Evolutionary conservation across 2,113 vertebrate genomes (phyloP).

Genomic region (Eptesicus fuscus): DNA sequence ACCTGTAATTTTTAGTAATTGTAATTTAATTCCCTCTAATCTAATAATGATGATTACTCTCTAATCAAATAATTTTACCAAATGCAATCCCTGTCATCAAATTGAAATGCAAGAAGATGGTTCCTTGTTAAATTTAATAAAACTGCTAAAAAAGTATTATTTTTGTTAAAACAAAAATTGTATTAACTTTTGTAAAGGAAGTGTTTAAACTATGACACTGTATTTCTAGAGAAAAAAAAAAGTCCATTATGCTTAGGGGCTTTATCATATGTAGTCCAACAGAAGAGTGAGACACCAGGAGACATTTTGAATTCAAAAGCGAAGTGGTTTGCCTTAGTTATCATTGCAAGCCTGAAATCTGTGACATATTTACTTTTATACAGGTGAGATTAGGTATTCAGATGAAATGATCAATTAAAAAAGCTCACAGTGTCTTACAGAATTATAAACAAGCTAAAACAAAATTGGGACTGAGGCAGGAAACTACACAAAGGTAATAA

Average conservation of each 20-base stretch:
- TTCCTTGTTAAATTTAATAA: conserved; percentile 34
- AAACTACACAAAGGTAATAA: not conserved
- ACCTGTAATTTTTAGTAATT: conserved; percentile 72
- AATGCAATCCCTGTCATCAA: conserved; percentile 36
- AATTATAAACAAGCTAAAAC: conserved; percentile 6
- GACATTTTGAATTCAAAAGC: not conserved
- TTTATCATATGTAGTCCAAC: not conserved
- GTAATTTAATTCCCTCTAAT: conserved; percentile 68
- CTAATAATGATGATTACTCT: conserved; percentile 67
- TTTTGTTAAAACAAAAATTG: not conserved
- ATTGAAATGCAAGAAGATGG: not conserved
- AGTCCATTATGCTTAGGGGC: not conserved
- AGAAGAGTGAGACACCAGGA: not conserved
- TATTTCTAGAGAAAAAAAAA: not conserved
- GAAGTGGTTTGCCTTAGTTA: not conserved
- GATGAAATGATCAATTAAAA: not conserved
- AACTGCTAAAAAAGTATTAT: not conserved
- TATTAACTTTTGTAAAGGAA: not conserved
- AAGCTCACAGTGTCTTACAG: not conserved
- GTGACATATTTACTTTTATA: not conserved
- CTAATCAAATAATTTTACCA: conserved; percentile 70
- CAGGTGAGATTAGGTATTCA: not conserved
- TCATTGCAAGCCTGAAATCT: not conserved
- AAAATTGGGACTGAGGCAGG: not conserved
- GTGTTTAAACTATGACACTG: not conserved